Evolutionary conservation across 2,113 vertebrate species (phyloP), one percentile per base, ranked within the genome.

Genomic region (Ameiurus melas): DNA sequence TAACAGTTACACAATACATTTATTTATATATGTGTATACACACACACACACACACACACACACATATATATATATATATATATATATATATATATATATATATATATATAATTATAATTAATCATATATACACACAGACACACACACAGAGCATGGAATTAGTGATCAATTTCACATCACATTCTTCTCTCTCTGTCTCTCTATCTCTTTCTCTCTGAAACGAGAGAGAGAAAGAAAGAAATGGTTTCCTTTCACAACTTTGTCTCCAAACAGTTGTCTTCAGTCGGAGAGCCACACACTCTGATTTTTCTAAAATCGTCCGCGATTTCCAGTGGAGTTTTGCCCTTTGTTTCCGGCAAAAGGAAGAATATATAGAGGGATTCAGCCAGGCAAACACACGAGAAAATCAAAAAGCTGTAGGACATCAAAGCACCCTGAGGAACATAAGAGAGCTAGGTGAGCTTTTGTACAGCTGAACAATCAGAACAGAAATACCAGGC

Each of bases 261-360:
- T 51, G 94, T 95, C 90, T 93, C 93, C 27, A 85, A 0, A 30
- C 0, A 86, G 5, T 86, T 73, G 3, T 90, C 60, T 58, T 16
- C 25, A n/a, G 68, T 73, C 33, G 91, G 88, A 83, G 90, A 93
- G 39, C 93, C 89, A 79, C 93, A 94, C 22, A 92, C 10, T 3
- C 88, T 91, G 87, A 95, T 94, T 47, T 90, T 88, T 85, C 88
- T 90, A 73, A 96, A 96, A 17, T 95, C 93, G 51, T 92, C 87
- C 0, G 93, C 91, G 89, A 96, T 96, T 91, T 96, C 93, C 89
- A 96, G 88, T 4, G 93, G 57, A 53, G 94, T 95, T 91, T 95
- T 96, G 27, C 94, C 94, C 90, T 95, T 96, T 3, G 96, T 96
- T 90, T 96, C 95, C 1, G 95, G 96, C 85, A 96, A 82, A 80